phyloP scores from a whole-genome alignment of 2,113 vertebrate species.

The Tiliqua scincoides region DNA sequence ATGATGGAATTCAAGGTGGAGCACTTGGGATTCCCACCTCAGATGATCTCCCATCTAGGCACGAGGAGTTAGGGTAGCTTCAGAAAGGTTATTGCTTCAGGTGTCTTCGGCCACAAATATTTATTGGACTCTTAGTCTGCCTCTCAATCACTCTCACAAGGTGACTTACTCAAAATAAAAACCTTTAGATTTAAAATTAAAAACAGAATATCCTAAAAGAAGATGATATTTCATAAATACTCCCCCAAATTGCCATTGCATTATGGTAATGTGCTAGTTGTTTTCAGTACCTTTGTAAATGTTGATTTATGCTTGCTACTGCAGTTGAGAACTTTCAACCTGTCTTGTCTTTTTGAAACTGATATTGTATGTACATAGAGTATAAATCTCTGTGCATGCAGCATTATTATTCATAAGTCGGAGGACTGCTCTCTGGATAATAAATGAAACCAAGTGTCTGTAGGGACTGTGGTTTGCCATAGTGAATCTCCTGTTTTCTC shows the following conservation, averaged over 20 bases:
- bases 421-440: slow-evolving; percentile 28
- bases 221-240: neutral
- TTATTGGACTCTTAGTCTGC: neutral
- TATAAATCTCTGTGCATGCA: slow-evolving; percentile 44
- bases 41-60: no score
- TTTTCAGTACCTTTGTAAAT: neutral
- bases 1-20: no score
- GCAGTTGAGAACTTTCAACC: slow-evolving; percentile 18
- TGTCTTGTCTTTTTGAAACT: slow-evolving; percentile 38
- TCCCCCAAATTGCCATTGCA: neutral
- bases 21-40: no score
- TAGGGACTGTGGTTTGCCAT: slow-evolving; percentile 17
- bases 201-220: neutral
- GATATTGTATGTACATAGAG: slow-evolving; percentile 32
- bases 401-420: slow-evolving; percentile 50
- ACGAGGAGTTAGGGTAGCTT: no score
- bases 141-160: neutral
- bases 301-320: neutral
- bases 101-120: neutral
- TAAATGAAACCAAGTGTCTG: slow-evolving; percentile 40
- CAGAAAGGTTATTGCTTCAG: no score
- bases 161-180: neutral
- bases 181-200: neutral
- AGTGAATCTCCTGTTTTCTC: slow-evolving; percentile 35
- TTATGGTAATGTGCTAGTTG: neutral